Evolutionary conservation across 1,140 invertebrate genomes (phyloP).

Genomic region (Bicyclus anynana): DNA sequence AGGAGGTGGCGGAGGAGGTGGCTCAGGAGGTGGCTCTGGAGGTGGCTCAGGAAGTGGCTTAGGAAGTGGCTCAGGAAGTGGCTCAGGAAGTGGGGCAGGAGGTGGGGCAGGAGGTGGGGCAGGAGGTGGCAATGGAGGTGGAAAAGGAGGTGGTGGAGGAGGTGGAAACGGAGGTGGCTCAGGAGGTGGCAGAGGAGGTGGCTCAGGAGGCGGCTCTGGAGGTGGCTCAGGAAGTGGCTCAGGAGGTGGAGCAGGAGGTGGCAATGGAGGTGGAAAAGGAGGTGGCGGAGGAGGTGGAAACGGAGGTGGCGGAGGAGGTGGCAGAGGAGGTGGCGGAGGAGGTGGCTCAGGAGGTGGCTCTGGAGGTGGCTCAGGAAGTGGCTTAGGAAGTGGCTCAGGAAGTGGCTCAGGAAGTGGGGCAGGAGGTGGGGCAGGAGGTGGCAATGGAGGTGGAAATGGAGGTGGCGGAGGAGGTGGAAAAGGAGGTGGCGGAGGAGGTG

Average conservation of each 20-base stretch:
- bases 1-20: neutral
- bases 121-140: neutral
- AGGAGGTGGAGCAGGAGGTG: neutral
- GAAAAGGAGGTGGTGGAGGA: neutral
- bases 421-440: neutral
- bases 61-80: neutral
- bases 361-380: neutral
- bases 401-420: neutral
- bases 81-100: neutral
- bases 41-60: neutral
- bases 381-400: neutral
- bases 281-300: neutral
- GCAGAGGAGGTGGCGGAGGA: too few relatives aligned
- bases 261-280: neutral
- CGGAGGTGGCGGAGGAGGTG: neutral
- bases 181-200: neutral
- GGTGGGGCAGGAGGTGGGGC: neutral
- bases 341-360: neutral
- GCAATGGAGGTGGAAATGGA: too few relatives aligned
- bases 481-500: neutral
- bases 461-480: neutral
- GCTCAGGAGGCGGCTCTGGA: neutral
- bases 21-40: neutral
- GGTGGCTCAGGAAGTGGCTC: neutral
- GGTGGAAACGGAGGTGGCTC: neutral